Base-by-base conservation (phyloP, 1,140 invertebrate genomes). In the Nylanderia fulva region DNA sequence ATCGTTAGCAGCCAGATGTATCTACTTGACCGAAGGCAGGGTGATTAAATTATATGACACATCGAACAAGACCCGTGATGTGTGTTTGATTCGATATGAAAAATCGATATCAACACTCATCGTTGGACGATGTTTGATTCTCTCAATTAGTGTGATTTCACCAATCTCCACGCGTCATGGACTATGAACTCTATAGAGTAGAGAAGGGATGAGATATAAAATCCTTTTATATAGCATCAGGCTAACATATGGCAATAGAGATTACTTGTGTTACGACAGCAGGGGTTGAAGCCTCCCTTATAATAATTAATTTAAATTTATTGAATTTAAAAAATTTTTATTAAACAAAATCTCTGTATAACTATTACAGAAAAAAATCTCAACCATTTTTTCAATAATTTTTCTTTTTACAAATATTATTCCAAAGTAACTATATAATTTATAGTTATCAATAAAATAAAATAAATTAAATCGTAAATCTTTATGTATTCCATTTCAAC, bases 121-220 rank as follows among this genome's bases (percentile, higher is more conserved):
- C 15, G 18, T 7, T 21, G 33, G 36, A 33, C 29, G 29, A 61
- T 27, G 33, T 63, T 58, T 63, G 87, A 77, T 90, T 89, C 76
- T 88, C 63, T 45, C 75, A 91, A 91, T 92, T 91, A 91, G 82
- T 90, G 68, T 27, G 75, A 52, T 48, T n/a, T 60, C 71, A 92
- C 85, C 33, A 56, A 80, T 77, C 79, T 29, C 27, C 56, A 36
- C 58, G 75, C 42, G 63, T 61, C 79, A 89, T 68, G 72, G 72
- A 60, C 27, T 29, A 36, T 29, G 69, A 72, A 29, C 7, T n/a
- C n/a, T 6, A 39, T n/a, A 52, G 18, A 13, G 68, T 33, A 48
- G 48, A 6, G 56, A 75, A 63, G 72, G 24, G 36, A 75, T 58
- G 72, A 21, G 24, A 76, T 6, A 76, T 6, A 6, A 76, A 76